phyloP scores from a whole-genome alignment of 1,140 invertebrate genomes.

The Cydia fagiglandana region DNA sequence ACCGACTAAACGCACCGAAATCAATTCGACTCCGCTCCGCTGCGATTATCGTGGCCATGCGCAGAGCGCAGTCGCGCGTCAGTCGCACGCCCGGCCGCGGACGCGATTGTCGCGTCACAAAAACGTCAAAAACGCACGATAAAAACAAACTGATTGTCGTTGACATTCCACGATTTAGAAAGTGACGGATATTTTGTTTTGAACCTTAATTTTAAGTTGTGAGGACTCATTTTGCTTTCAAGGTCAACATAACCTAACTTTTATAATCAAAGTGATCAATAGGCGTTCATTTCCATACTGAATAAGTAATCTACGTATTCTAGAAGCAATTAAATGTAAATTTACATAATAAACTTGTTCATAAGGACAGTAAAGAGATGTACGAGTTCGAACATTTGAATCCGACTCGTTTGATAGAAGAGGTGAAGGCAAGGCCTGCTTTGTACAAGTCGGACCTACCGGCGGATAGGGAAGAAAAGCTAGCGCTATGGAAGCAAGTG shows the following conservation, averaged over 20 bases:
- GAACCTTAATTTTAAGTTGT: not conserved
- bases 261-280: not conserved
- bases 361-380: not conserved
- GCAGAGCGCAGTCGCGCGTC: slow-evolving; percentile 23
- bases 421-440: slow-evolving; percentile 61
- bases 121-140: slow-evolving; percentile 17
- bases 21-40: not conserved
- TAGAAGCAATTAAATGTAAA: not conserved
- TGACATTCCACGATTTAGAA: not conserved
- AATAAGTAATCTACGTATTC: not conserved
- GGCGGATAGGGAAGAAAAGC: slow-evolving; percentile 57
- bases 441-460: slow-evolving; percentile 57
- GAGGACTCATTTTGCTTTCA: not conserved
- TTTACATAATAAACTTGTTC: slow-evolving; percentile 1
- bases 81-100: slow-evolving; percentile 21
- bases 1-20: slow-evolving; percentile 1
- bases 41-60: slow-evolving; percentile 26
- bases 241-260: not conserved
- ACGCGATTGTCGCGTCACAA: slow-evolving; percentile 27
- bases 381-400: slow-evolving; percentile 38
- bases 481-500: slow-evolving; percentile 68
- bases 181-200: not conserved
- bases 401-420: slow-evolving; percentile 60
- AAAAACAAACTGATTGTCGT: not conserved
- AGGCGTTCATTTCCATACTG: not conserved